Conservation (phyloP, 2,888 invertebrate genomes). For the Brachypterus glaber region DNA sequence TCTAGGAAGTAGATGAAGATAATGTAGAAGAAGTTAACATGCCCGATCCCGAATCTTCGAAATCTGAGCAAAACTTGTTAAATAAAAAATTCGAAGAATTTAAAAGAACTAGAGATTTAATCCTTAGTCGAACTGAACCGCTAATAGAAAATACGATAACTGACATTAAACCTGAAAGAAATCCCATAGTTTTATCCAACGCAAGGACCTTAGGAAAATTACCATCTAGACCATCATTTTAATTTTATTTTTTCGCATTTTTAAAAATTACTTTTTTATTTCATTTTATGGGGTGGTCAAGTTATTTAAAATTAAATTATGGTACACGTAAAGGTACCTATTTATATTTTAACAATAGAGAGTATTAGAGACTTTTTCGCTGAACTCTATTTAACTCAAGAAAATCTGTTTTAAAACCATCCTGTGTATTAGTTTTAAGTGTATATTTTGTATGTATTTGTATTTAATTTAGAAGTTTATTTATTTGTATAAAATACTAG, state of each 20-base stretch:
- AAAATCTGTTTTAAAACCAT: not conserved
- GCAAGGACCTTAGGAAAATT: constrained; percentile 30
- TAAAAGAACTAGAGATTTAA: constrained; percentile 41
- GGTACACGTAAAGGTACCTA: too few species aligned
- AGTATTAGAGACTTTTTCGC: too few species aligned
- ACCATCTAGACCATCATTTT: constrained; percentile 35
- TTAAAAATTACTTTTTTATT: too few species aligned
- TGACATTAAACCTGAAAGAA: constrained; percentile 25
- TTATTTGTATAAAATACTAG: constrained; percentile 29
- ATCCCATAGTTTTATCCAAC: constrained; percentile 20
- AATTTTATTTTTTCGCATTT: too few species aligned
- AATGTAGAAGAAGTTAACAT: constrained; percentile 41
- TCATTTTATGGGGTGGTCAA: too few species aligned
- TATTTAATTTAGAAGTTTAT: constrained; percentile 30
- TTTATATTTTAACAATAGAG: too few species aligned
- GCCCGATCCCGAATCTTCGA: constrained; percentile 41
- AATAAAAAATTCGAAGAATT: constrained; percentile 51
- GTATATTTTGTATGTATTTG: constrained; percentile 23
- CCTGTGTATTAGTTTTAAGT: not conserved
- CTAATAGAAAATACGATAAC: constrained; percentile 14
- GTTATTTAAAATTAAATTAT: too few species aligned
- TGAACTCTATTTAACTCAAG: too few species aligned
- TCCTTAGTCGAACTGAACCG: constrained; percentile 22
- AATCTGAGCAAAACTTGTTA: constrained; percentile 42
- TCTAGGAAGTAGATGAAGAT: constrained; percentile 62